These are phyloP conservation scores for Lasius platythorax DNA, from an alignment of 2,888 invertebrate species.

Conservation along the genomic window DNA sequence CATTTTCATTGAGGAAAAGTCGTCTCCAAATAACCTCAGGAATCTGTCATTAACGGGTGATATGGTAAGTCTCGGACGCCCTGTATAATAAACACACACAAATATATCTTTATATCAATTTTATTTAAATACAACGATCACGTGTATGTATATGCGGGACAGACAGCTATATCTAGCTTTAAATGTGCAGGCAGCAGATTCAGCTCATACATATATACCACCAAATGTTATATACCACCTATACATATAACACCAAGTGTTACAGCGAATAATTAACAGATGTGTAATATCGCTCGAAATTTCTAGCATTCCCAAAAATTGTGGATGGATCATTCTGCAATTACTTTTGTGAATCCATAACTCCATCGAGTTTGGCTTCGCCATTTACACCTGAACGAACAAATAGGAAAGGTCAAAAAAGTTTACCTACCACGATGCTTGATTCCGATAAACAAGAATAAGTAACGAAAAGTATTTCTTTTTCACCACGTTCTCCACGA, in stretches of 20 bases:
- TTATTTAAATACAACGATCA: no score
- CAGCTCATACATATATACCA: no score
- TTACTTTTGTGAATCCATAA: background rate
- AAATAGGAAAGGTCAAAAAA: background rate
- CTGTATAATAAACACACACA: no score
- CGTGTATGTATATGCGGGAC: no score
- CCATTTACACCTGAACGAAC: background rate
- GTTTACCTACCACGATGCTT: slow-evolving; percentile 31
- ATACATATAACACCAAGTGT: background rate
- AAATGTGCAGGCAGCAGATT: no score
- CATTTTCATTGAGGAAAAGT: no score
- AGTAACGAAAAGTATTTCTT: slow-evolving; percentile 46
- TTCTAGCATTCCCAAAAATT: background rate
- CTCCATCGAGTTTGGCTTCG: background rate
- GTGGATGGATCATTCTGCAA: background rate
- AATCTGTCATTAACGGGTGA: no score
- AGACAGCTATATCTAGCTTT: no score
- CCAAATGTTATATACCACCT: no score
- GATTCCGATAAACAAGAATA: background rate
- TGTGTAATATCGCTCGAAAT: background rate
- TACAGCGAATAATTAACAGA: background rate
- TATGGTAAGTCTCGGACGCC: no score
- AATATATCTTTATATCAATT: no score
- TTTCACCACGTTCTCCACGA: slow-evolving; percentile 52
- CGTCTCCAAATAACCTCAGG: no score